Evolutionary conservation across 2,797 vertebrate genomes (phyloP).

Genomic region (Chromobotia macracanthus): DNA sequence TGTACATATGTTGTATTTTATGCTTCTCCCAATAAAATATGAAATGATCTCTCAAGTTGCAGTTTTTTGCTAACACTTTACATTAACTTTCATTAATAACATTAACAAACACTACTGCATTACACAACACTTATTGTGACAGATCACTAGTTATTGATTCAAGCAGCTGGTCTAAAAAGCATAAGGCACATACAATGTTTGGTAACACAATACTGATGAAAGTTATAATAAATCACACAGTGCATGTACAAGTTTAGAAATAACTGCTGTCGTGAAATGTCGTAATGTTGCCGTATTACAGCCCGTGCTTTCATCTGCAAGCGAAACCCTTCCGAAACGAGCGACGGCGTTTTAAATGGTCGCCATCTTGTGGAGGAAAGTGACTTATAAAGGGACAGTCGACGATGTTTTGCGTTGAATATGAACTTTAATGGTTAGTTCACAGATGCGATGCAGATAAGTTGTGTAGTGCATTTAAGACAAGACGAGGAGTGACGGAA

Average conservation of each 20-base stretch:
- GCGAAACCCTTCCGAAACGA: too few species aligned
- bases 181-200: too few species aligned
- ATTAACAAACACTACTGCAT: background rate
- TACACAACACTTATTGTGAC: background rate
- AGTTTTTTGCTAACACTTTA: background rate
- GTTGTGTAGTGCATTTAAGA: too few species aligned
- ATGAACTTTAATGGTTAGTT: too few species aligned
- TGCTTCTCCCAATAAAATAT: slow-evolving; percentile 49
- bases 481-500: too few species aligned
- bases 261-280: background rate
- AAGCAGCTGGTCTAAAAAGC: too few species aligned
- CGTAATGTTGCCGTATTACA: background rate
- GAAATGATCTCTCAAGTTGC: slow-evolving; percentile 20
- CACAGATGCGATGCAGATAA: too few species aligned
- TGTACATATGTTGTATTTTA: slow-evolving; percentile 47
- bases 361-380: slow-evolving; percentile 60
- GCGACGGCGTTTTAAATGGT: slow-evolving; percentile 19
- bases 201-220: too few species aligned
- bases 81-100: background rate
- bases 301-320: background rate
- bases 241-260: background rate
- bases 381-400: too few species aligned
- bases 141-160: too few species aligned
- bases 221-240: too few species aligned
- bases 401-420: too few species aligned